A percentile compares a stretch with the other conserved stretches of the same genome.
Conservation (phyloP, 2,113 vertebrate genomes). For the Burhinus oedicnemus region DNA sequence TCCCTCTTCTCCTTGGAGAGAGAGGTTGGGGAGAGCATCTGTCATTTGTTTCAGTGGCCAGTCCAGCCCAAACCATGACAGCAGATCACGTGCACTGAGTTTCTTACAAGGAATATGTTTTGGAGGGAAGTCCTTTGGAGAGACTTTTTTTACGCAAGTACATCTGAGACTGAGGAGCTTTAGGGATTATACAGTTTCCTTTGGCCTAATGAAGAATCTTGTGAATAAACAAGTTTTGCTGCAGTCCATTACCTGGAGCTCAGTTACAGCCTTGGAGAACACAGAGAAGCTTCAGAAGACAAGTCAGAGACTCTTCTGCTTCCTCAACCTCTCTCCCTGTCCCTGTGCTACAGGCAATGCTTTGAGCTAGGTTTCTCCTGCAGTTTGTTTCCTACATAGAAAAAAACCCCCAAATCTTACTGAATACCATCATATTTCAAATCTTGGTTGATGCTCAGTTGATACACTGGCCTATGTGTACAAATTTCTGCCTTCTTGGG, state of each 20-base stretch:
- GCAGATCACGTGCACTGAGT: accelerated
- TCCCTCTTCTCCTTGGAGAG: too few relatives aligned
- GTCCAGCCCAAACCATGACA: too few relatives aligned
- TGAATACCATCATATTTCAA: neutral
- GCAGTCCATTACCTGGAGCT: neutral
- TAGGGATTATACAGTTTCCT: neutral
- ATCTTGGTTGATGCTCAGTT: neutral
- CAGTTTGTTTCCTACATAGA: neutral
- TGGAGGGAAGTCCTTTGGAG: neutral
- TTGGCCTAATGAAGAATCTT: neutral
- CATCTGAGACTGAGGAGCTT: neutral
- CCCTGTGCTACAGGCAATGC: neutral
- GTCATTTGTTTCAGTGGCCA: too few relatives aligned
- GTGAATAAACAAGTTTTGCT: neutral
- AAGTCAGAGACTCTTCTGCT: neutral
- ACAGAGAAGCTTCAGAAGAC: neutral
- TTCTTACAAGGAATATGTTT: neutral
- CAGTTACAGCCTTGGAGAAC: neutral
- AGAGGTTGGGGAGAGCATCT: too few relatives aligned
- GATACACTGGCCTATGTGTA: neutral
- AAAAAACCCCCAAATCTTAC: neutral
- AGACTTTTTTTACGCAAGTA: neutral
- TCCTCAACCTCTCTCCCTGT: neutral
- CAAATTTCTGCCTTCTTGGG: neutral
- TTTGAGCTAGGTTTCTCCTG: neutral